Conservation (phyloP, 2,113 vertebrate species). For the Raja brachyura region DNA sequence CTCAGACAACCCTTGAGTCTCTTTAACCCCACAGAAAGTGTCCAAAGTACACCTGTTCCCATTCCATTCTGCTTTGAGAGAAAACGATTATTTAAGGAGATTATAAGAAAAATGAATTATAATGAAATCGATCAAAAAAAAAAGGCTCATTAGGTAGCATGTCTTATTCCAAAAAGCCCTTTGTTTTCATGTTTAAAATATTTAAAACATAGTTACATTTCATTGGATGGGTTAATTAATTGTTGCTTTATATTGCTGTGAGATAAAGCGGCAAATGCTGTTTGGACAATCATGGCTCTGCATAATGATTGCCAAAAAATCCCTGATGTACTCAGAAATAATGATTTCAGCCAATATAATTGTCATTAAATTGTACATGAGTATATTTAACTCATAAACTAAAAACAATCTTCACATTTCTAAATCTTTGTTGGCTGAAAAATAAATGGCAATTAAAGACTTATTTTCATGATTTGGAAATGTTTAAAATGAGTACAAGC, state of each 20-base stretch:
- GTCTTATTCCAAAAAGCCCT: neutral
- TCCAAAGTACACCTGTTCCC: neutral
- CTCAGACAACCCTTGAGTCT: neutral
- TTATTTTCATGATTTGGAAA: neutral
- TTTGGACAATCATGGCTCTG: neutral
- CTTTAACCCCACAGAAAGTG: neutral
- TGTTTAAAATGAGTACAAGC: neutral
- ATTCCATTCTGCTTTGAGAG: neutral
- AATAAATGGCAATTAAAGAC: neutral
- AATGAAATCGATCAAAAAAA: neutral
- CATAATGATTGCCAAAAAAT: constrained; percentile 1
- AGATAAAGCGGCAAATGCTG: neutral
- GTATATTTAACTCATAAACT: constrained; percentile 1
- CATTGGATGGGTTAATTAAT: constrained; percentile 8
- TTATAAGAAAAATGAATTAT: neutral
- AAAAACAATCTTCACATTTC: neutral
- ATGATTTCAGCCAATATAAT: neutral
- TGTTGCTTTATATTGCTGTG: neutral
- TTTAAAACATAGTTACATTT: neutral
- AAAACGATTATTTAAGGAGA: neutral
- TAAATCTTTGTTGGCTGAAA: neutral
- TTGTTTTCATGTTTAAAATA: neutral
- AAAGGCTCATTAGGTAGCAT: neutral
- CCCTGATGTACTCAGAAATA: neutral
- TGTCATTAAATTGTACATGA: neutral